Evolutionary conservation across 2,113 vertebrate species (phyloP), one percentile per base, ranked within the genome.

Genomic region (Pluvialis apricaria): DNA sequence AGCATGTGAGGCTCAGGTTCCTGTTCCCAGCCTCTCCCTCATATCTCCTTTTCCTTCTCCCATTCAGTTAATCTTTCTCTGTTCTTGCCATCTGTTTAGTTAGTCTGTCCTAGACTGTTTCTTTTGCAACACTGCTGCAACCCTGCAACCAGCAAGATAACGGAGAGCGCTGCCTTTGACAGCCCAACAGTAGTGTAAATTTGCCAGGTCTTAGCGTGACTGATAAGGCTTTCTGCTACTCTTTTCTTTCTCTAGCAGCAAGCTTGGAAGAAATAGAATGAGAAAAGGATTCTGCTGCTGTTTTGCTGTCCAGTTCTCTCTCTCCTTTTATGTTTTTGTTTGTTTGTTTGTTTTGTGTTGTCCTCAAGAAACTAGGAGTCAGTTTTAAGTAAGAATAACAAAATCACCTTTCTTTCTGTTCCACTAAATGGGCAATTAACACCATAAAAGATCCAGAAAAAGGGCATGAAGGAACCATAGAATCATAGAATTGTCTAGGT

Each of bases 181-280:
- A 94, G 85, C 79, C 60, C 68, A 73, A 20, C 20, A 12, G 29
- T 19, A 24, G 51, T 70, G 82, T 83, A 86, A 90, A 82, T 73
- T 93, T 92, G 62, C 54, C 96, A 90, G 54, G 28, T 83, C 71
- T 93, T 55, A 42, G 62, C 4, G 15, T 54, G 54, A 36, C 66
- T 94, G 85, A 95, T 93, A 94, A 94, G 65, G 26, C 32, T 83
- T 90, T 95, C 75, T 95, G 40, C 36, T 93, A 45, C 25, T 10
- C 61, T 95, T 86, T 73, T 16, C 52, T 82, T 82, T 80, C 70
- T 82, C 61, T 85, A 68, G 19, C 21, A 76, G 49, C 61, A 82
- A 80, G 31, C 34, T 85, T 68, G 40, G 66, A 91, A 76, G 57
- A 85, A 79, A 77, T 3, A 72, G 58, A 80, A 49, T 32, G 44